phyloP scores from a whole-genome alignment of 2,113 vertebrate genomes.

The Ochotona princeps region DNA sequence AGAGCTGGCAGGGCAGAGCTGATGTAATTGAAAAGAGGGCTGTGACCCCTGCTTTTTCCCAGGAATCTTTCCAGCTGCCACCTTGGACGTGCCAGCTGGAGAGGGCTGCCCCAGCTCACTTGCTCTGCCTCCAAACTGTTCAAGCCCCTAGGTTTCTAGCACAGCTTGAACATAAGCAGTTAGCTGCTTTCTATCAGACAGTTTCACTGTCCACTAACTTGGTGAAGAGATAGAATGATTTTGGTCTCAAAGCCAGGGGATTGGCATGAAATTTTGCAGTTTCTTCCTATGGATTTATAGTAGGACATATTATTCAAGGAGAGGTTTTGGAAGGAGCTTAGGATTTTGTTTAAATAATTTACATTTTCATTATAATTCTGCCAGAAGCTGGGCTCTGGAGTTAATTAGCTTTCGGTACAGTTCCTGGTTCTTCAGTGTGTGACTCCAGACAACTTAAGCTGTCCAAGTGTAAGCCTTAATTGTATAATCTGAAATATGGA shows the following conservation, averaged over 20 bases:
- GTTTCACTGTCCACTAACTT: not conserved
- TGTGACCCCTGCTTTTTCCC: slow-evolving; percentile 37
- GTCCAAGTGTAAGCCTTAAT: not conserved
- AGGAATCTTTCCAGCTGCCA: slow-evolving; percentile 35
- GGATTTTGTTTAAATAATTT: not conserved
- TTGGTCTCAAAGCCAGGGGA: not conserved
- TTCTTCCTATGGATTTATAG: not conserved
- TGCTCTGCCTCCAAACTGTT: not conserved
- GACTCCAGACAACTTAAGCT: not conserved
- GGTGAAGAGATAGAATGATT: slow-evolving; percentile 18
- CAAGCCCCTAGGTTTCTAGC: not conserved
- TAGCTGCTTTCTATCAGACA: not conserved
- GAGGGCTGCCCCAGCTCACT: not conserved
- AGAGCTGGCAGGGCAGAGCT: slow-evolving; percentile 51
- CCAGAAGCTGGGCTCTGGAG: not conserved
- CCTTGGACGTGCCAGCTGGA: not conserved
- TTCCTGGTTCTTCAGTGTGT: not conserved
- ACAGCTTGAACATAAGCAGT: not conserved
- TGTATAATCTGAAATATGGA: not conserved
- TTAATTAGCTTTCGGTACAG: not conserved
- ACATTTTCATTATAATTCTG: not conserved
- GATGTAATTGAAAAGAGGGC: slow-evolving; percentile 69
- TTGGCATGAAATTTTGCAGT: not conserved
- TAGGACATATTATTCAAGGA: not conserved
- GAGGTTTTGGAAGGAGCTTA: not conserved